phyloP scores from a whole-genome alignment of 2,888 invertebrate genomes.

The Platerodrilus igneus region DNA sequence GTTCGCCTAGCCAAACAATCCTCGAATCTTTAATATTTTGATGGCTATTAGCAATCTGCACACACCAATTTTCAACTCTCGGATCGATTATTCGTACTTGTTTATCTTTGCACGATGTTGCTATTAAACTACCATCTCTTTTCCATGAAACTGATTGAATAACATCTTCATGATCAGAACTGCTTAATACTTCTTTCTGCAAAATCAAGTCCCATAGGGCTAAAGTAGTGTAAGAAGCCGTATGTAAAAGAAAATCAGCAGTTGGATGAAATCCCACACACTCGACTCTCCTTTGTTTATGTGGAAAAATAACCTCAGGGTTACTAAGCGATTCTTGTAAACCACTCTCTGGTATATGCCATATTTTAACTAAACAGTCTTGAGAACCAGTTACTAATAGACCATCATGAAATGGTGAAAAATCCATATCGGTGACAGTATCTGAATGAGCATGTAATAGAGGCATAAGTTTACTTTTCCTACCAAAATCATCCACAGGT shows the following conservation, averaged over 20 bases:
- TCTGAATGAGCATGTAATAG: constrained; percentile 81
- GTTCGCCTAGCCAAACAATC: constrained; percentile 85
- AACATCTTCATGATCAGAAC: constrained; percentile 67
- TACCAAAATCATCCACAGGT: constrained; percentile 81
- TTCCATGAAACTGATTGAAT: constrained; percentile 91
- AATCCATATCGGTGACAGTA: constrained; percentile 90
- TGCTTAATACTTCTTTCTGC: constrained; percentile 76
- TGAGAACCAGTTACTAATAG: constrained; percentile 86
- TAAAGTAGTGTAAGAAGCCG: constrained; percentile 75
- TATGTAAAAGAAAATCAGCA: constrained; percentile 83
- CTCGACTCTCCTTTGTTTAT: constrained; percentile 81
- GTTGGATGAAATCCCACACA: constrained; percentile 88
- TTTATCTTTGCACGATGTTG: constrained; percentile 89
- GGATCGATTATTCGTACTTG: constrained; percentile 84
- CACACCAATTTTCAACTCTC: constrained; percentile 57
- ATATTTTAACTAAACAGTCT: constrained; percentile 83
- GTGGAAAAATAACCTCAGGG: constrained; percentile 75
- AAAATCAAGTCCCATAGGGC: constrained; percentile 82
- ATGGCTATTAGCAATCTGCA: constrained; percentile 69
- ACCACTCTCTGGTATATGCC: constrained; percentile 82
- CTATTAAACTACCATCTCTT: constrained; percentile 74
- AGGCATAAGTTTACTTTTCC: constrained; percentile 85
- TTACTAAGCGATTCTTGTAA: constrained; percentile 69
- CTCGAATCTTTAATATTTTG: constrained; percentile 89
- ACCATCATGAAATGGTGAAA: constrained; percentile 93